phyloP scores from a whole-genome alignment of 1,140 invertebrate species.

The Rhopalosiphum maidis region DNA sequence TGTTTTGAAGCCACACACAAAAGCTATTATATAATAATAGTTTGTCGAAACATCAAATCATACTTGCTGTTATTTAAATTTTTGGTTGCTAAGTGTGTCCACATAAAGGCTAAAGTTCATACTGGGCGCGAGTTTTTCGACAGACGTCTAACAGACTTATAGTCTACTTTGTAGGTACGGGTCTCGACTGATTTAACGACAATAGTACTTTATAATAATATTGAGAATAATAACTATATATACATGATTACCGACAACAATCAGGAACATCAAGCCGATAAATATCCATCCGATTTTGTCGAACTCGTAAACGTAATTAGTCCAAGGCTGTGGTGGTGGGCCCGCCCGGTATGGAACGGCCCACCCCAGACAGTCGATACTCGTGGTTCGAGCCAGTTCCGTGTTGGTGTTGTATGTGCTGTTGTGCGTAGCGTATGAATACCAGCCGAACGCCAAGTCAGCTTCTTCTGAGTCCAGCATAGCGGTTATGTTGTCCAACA shows the following conservation, averaged over 20 bases:
- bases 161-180: too few species aligned
- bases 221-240: too few species aligned
- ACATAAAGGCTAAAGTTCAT: too few species aligned
- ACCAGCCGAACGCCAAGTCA: slow-evolving; percentile 59
- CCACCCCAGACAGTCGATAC: slow-evolving; percentile 60
- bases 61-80: too few species aligned
- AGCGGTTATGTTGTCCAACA: slow-evolving; percentile 42
- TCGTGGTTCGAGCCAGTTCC: slow-evolving; percentile 49
- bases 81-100: too few species aligned
- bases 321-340: slow-evolving; percentile 38
- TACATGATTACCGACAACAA: neutral
- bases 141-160: too few species aligned
- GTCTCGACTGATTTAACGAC: too few species aligned
- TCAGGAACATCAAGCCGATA: slow-evolving; percentile 46
- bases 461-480: slow-evolving; percentile 31
- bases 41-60: too few species aligned
- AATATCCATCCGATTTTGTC: slow-evolving; percentile 57
- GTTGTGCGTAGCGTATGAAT: slow-evolving; percentile 56
- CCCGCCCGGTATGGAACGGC: slow-evolving; percentile 59
- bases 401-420: neutral
- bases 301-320: slow-evolving; percentile 59
- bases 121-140: too few species aligned
- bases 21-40: too few species aligned
- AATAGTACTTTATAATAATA: too few species aligned
- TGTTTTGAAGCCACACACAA: too few species aligned